Conservation (phyloP, 2,888 invertebrate genomes). For the Cantharis lateralis region DNA sequence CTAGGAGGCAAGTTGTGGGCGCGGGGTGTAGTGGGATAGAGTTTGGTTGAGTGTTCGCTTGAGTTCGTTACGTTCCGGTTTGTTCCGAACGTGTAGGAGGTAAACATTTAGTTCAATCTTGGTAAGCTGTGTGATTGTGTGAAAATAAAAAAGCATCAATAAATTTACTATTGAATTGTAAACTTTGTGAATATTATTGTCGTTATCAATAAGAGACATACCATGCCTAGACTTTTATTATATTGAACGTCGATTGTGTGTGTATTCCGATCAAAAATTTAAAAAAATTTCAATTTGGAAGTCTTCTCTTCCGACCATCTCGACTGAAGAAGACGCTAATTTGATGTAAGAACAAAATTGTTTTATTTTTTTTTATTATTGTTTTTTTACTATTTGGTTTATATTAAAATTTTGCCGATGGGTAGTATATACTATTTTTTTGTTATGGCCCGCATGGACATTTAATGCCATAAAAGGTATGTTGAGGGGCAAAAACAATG, state of each 20-base stretch:
- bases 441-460: neutral
- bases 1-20: slow-evolving; percentile 40
- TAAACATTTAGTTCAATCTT: slow-evolving; percentile 56
- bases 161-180: neutral
- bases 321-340: neutral
- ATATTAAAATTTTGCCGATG: neutral
- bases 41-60: slow-evolving; percentile 34
- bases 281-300: neutral
- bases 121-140: slow-evolving; percentile 33
- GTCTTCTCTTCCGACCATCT: neutral
- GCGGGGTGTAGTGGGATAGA: slow-evolving; percentile 34
- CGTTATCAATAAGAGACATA: neutral
- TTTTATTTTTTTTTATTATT: neutral
- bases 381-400: neutral
- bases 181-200: neutral
- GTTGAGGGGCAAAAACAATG: neutral
- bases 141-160: slow-evolving; percentile 26
- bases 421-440: neutral
- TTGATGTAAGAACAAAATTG: neutral
- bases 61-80: slow-evolving; percentile 40
- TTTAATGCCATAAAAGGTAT: neutral
- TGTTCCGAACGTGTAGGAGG: slow-evolving; percentile 49
- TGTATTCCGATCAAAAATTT: neutral
- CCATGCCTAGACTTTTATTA: neutral
- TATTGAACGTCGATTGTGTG: neutral